phyloP scores from a whole-genome alignment of 2,113 vertebrate species.

The Syngnathus typhle region DNA sequence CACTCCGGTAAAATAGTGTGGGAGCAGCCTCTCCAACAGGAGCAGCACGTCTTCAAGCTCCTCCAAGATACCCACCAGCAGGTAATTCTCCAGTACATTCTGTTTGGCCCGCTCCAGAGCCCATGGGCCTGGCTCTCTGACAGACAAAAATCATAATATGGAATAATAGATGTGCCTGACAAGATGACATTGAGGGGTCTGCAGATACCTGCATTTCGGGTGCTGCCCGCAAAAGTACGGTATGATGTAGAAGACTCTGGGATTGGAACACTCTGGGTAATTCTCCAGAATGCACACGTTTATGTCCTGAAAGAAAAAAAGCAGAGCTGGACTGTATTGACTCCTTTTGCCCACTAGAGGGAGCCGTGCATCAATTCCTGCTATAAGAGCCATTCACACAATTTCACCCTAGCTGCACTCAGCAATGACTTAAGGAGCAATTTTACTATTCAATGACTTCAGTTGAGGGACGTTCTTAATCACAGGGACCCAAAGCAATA shows the following conservation, averaged over 20 bases:
- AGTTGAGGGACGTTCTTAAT: no score
- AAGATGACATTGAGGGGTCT: not conserved
- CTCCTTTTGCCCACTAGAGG: slow-evolving; percentile 34
- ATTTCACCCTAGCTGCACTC: slow-evolving; percentile 12
- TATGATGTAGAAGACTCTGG: slow-evolving; percentile 95
- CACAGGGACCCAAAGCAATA: no score
- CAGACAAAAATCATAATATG: not conserved
- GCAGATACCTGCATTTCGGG: slow-evolving; percentile 88
- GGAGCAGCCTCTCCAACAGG: slow-evolving; percentile 94
- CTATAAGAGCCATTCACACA: not conserved
- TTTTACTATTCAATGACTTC: no score
- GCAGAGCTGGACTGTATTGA: slow-evolving; percentile 2
- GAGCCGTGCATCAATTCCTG: slow-evolving; percentile 4
- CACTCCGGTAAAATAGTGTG: slow-evolving; percentile 97
- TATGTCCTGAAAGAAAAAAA: slow-evolving; percentile 79
- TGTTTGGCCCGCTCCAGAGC: slow-evolving; percentile 92
- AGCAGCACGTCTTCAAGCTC: slow-evolving; percentile 97
- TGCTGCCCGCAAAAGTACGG: slow-evolving; percentile 98
- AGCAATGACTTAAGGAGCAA: no score
- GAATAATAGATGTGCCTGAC: not conserved
- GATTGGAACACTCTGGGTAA: slow-evolving; percentile 95
- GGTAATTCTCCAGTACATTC: slow-evolving; percentile 94
- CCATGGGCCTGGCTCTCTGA: slow-evolving; percentile 92
- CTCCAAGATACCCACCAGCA: slow-evolving; percentile 94
- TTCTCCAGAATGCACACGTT: slow-evolving; percentile 97